A percentile compares a stretch with the other conserved stretches of the same genome.
Conservation (phyloP, 2,888 invertebrate genomes). For the Andrena chrysosceles region DNA sequence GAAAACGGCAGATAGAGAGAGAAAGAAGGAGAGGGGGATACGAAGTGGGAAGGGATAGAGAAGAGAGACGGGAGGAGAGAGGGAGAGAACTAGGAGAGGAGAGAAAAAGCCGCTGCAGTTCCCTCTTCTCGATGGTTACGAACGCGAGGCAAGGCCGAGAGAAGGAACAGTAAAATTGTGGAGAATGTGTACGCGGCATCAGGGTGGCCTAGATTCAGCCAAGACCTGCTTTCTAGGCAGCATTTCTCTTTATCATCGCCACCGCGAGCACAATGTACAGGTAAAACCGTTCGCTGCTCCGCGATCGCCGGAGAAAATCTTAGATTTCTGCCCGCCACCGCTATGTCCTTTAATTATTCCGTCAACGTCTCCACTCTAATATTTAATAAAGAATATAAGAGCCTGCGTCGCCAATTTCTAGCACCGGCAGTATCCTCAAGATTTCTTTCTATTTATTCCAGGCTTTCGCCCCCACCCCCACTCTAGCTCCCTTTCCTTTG, state of each 20-base stretch:
- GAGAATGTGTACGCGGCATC: constrained; percentile 82
- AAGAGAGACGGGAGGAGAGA: constrained; percentile 23
- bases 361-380: constrained; percentile 4
- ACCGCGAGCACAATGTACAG: constrained; percentile 73
- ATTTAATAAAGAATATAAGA: background rate
- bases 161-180: constrained; percentile 83
- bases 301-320: constrained; percentile 77
- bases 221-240: constrained; percentile 85
- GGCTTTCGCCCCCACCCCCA: background rate
- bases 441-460: constrained; percentile 10
- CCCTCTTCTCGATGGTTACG: constrained; percentile 52
- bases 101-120: constrained; percentile 63
- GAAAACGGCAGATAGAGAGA: constrained; percentile 27
- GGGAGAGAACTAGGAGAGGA: constrained; percentile 30
- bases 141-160: constrained; percentile 77
- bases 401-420: background rate
- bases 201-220: constrained; percentile 84
- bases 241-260: constrained; percentile 85
- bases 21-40: constrained; percentile 16
- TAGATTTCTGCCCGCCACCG: constrained; percentile 34
- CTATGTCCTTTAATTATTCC: constrained; percentile 23
- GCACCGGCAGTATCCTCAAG: background rate
- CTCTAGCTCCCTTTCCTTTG: background rate
- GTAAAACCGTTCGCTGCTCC: constrained; percentile 74
- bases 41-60: constrained; percentile 31